A percentile compares a stretch with the other conserved stretches of the same genome.
phyloP scores from a whole-genome alignment of 2,113 vertebrate genomes.

The Aldabrachelys gigantea region DNA sequence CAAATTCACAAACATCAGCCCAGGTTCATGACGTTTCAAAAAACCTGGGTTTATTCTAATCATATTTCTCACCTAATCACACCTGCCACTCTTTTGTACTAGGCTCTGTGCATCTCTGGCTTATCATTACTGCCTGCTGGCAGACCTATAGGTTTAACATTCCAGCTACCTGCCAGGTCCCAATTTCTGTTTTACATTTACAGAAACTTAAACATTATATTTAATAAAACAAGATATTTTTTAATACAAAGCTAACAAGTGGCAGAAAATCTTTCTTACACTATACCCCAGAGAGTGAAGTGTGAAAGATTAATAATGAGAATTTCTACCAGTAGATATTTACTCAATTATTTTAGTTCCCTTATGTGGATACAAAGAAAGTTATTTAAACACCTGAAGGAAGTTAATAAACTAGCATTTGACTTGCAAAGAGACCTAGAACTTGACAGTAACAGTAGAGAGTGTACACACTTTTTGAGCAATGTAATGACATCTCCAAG shows the following conservation, averaged over 20 bases:
- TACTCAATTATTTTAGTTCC: not conserved
- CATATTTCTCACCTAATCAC: not conserved
- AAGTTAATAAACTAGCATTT: not conserved
- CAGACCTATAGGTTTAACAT: not conserved
- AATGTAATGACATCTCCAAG: not conserved
- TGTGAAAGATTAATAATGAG: not conserved
- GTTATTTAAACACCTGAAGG: not conserved
- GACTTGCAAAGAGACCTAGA: not conserved
- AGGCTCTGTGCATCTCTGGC: not conserved
- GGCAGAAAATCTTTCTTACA: not conserved
- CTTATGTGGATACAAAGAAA: not conserved
- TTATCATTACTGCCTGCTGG: not conserved
- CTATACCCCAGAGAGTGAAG: not conserved
- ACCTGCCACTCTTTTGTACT: not conserved
- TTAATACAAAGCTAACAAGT: not conserved
- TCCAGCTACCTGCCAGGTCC: not conserved
- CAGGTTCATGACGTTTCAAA: not conserved
- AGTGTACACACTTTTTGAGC: not conserved
- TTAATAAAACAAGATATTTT: not conserved
- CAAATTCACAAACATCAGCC: not conserved
- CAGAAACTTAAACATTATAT: not conserved
- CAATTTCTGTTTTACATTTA: not conserved
- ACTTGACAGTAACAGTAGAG: not conserved
- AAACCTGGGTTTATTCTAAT: not conserved
- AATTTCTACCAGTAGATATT: not conserved